These are phyloP conservation scores for Agelastica alni DNA, from an alignment of 2,888 invertebrate species.

Conservation along the genomic window DNA sequence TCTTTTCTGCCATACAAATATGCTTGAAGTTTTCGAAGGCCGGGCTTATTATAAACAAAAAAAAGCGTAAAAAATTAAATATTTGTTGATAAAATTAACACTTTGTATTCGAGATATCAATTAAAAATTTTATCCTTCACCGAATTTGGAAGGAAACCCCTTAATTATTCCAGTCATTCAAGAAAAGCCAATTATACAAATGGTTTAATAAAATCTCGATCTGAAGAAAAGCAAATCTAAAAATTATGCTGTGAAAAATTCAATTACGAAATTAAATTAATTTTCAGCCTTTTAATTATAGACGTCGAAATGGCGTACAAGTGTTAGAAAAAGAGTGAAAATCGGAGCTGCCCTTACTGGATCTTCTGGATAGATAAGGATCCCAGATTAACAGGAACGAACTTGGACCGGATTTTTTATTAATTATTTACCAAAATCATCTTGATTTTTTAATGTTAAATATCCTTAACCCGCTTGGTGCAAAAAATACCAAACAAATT, in stretches of 20 bases:
- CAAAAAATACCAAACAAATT: too few species aligned
- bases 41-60: too few species aligned
- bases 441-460: too few species aligned
- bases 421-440: too few species aligned
- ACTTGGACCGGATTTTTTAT: background rate
- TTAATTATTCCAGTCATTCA: slow-evolving; percentile 27
- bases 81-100: too few species aligned
- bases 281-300: slow-evolving; percentile 57
- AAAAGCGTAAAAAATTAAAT: too few species aligned
- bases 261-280: slow-evolving; percentile 58
- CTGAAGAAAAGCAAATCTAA: slow-evolving; percentile 36
- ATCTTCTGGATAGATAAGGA: slow-evolving; percentile 33
- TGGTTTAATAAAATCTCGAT: slow-evolving; percentile 35
- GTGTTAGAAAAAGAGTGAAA: slow-evolving; percentile 48
- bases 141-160: slow-evolving; percentile 11
- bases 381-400: slow-evolving; percentile 33
- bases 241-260: slow-evolving; percentile 50
- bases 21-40: too few species aligned
- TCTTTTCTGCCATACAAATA: too few species aligned
- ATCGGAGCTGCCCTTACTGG: slow-evolving; percentile 21
- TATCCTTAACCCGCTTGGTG: too few species aligned
- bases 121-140: slow-evolving; percentile 17
- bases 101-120: too few species aligned
- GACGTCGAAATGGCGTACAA: slow-evolving; percentile 54
- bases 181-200: slow-evolving; percentile 34